Evolutionary conservation across 2,113 vertebrate species (phyloP).

Genomic region (Thamnophis sirtalis): DNA sequence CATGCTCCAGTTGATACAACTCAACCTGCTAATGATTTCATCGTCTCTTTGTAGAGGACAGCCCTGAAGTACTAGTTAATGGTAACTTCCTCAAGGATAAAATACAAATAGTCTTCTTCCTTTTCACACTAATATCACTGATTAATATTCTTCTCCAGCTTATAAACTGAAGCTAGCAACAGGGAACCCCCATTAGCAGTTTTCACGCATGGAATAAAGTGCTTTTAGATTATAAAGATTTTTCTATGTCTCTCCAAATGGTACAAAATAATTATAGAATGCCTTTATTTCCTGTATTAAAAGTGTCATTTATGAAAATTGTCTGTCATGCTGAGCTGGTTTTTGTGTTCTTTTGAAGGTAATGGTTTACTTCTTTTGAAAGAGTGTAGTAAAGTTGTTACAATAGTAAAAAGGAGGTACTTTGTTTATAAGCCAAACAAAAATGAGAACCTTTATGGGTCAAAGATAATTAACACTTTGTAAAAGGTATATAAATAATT

Average conservation of each 20-base stretch:
- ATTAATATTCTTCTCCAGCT: slow-evolving; percentile 37
- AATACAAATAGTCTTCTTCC: background rate
- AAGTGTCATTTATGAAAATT: slow-evolving; percentile 23
- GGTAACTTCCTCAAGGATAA: slow-evolving; percentile 14
- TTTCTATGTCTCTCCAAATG: slow-evolving; percentile 7
- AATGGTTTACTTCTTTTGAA: background rate
- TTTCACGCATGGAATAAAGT: slow-evolving; percentile 33
- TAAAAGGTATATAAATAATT: background rate
- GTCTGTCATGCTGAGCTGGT: slow-evolving; percentile 7
- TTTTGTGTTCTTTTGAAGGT: background rate
- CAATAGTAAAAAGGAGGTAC: background rate
- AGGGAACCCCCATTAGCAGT: background rate
- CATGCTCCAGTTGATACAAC: slow-evolving; percentile 1
- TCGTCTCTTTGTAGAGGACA: background rate
- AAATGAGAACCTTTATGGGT: background rate
- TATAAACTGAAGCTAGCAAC: slow-evolving; percentile 27
- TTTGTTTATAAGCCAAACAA: background rate
- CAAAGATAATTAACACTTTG: background rate
- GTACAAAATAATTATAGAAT: slow-evolving; percentile 44
- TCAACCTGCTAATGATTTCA: background rate
- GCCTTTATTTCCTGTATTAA: slow-evolving; percentile 30
- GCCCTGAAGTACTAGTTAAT: background rate
- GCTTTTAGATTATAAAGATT: slow-evolving; percentile 41
- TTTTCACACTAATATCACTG: slow-evolving; percentile 15
- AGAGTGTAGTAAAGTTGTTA: background rate